phyloP scores from a whole-genome alignment of 2,113 vertebrate genomes.

The Harpagus bidentatus region DNA sequence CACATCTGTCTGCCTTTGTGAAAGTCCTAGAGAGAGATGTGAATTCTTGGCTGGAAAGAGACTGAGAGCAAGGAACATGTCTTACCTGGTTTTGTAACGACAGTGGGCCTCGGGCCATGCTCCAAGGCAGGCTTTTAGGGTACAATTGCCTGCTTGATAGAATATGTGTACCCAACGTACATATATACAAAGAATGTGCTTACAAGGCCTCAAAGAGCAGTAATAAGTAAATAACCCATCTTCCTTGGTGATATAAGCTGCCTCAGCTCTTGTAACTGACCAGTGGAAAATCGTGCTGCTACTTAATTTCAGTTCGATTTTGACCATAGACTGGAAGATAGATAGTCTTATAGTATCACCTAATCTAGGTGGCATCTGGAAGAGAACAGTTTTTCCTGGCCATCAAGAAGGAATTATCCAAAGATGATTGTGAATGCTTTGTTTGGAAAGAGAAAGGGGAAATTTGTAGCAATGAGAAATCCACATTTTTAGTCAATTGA shows the following conservation, averaged over 20 bases:
- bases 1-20: not conserved
- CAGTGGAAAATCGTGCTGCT: not conserved
- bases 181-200: not conserved
- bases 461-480: conserved; percentile 21
- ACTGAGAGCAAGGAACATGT: not conserved
- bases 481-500: not conserved
- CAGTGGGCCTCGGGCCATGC: not conserved
- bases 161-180: not conserved
- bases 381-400: conserved; percentile 35
- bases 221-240: not conserved
- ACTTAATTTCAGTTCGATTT: not conserved
- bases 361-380: conserved; percentile 29
- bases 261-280: not conserved
- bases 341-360: not conserved
- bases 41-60: not conserved
- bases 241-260: not conserved
- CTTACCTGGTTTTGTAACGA: not conserved
- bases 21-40: not conserved
- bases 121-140: not conserved
- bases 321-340: not conserved
- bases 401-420: not conserved
- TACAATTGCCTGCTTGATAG: not conserved
- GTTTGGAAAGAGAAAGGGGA: conserved; percentile 25
- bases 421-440: not conserved
- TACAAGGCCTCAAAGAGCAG: not conserved